Percentiles rank a stretch among this genome's conserved stretches.
Evolutionary conservation across 1,140 invertebrate genomes (phyloP).

Genomic region (Cydia pomonella): DNA sequence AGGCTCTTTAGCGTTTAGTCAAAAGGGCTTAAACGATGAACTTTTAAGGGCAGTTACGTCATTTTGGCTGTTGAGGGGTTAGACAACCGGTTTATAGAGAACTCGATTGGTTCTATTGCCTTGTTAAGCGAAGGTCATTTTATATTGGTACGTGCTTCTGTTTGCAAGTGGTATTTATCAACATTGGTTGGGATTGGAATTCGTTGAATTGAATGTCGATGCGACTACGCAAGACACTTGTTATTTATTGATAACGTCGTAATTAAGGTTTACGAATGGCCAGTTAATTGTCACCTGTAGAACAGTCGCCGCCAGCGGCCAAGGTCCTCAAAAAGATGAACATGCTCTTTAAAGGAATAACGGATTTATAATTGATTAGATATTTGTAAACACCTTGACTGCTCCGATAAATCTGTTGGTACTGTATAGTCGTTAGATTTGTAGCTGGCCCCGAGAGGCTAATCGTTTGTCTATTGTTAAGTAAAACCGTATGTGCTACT

Average conservation of each 20-base stretch:
- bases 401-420: too few species aligned
- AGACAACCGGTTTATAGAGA: constrained; percentile 1
- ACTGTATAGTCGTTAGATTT: too few species aligned
- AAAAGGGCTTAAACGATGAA: background rate
- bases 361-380: too few species aligned
- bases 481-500: too few species aligned
- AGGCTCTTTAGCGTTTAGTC: background rate
- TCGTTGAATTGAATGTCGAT: background rate
- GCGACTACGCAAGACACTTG: background rate
- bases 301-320: too few species aligned
- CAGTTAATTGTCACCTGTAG: too few species aligned
- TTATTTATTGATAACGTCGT: background rate
- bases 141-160: background rate
- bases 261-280: background rate
- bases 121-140: constrained; percentile 20
- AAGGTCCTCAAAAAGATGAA: too few species aligned
- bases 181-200: background rate
- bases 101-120: background rate
- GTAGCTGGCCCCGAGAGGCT: too few species aligned
- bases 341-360: too few species aligned
- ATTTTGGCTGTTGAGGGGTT: background rate
- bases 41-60: background rate
- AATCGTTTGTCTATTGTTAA: too few species aligned
- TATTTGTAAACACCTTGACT: too few species aligned
- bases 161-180: constrained; percentile 4